A percentile compares a stretch with the other conserved stretches of the same genome.
Evolutionary conservation across 2,797 vertebrate species (phyloP).

Genomic region (Hozukius guyotensis): DNA sequence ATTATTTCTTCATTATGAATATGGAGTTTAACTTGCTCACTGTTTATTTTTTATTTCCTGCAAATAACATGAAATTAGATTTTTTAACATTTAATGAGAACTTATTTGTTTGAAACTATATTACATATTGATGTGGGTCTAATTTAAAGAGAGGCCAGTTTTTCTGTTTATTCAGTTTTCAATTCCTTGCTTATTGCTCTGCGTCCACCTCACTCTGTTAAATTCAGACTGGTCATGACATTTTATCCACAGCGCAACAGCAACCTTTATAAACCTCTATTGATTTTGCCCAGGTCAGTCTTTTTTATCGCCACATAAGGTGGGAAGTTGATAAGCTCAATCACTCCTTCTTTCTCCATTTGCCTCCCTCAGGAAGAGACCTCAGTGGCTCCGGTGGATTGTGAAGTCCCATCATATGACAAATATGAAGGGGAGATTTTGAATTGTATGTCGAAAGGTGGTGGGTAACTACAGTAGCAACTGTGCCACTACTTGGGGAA

Average conservation of each 20-base stretch:
- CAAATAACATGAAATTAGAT: too few relatives aligned
- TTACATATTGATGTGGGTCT: not conserved
- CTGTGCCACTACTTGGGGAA: not conserved
- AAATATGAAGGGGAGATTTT: not conserved
- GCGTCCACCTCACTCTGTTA: not conserved
- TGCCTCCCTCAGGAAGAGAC: constrained; percentile 11
- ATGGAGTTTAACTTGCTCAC: too few relatives aligned
- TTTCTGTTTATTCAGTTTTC: not conserved
- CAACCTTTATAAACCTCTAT: constrained; percentile 49
- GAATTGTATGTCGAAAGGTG: not conserved
- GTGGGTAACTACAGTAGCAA: not conserved
- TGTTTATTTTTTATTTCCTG: too few relatives aligned
- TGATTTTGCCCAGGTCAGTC: constrained; percentile 52
- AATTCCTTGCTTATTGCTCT: not conserved
- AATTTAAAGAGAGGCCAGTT: not conserved
- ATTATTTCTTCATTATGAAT: too few relatives aligned
- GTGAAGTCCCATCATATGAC: constrained; percentile 1
- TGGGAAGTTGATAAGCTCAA: constrained; percentile 52
- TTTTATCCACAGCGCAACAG: constrained; percentile 25
- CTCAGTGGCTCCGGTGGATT: constrained; percentile 1
- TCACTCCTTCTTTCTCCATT: constrained; percentile 41
- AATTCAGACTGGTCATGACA: constrained; percentile 11
- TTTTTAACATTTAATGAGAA: too few relatives aligned
- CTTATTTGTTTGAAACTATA: too few relatives aligned
- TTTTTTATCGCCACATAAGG: constrained; percentile 59